Base-by-base conservation (phyloP, 2,888 invertebrate species). In the Liposcelis brunnea region DNA sequence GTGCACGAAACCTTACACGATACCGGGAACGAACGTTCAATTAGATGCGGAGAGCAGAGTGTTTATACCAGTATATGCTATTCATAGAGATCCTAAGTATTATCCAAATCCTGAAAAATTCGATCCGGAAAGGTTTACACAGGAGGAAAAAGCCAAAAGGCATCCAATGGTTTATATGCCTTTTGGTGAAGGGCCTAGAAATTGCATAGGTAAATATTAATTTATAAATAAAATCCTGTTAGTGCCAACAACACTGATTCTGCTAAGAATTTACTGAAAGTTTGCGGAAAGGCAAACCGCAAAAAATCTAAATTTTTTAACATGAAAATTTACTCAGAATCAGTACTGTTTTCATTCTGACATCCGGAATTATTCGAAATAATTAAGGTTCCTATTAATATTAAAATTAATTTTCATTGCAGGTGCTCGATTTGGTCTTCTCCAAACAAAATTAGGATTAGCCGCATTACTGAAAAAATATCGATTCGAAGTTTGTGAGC, bases 61-160 rank as follows among this genome's bases (percentile, higher is more conserved):
- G 4, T 12, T 51, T 1, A 54, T 60, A 8, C 54, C 58, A 4
- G 49, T 55, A 11, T 49, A 48, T 44, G 54, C 54, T 12, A 51
- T 62, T 18, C 62, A 62, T 43, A 52, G 55, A 12, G 60, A 60
- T 49, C 54, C 56, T 4, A 51, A 55, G 10, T 54, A 58, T 42
- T 62, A 56, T 44, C 54, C 57, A 2, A 50, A 62, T 32, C 61
- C 62, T 2, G 48, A 55, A 2, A 52, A 50, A 31, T 62, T 62
- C 47, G 56, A 61, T 43, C 62, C 62, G 2, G 59, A 61, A 16
- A 49, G 61, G 26, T 62, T 62, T 51, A 53, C 52, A 2, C 49
- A 51, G 2, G 55, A 56, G 46, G 53, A 55, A 12, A 54, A 51
- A 37, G 48, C 45, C 2, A 49, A 48, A 12, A 40, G 55, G 8